Evolutionary conservation across 2,888 invertebrate species (phyloP).

Genomic region (Sussaba pulchella): DNA sequence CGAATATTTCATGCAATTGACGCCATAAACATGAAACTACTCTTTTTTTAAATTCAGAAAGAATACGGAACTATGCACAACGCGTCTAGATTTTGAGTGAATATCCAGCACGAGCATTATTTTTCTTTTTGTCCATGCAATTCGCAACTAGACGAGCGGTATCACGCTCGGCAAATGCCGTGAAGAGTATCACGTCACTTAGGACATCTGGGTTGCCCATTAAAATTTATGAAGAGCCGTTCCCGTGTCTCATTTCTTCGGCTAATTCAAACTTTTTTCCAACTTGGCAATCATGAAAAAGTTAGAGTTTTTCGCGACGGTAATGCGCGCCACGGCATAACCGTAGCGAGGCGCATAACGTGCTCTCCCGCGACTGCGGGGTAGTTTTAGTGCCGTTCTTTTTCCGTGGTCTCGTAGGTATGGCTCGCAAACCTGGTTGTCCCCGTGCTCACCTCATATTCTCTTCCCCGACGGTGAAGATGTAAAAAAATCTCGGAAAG

Average conservation of each 20-base stretch:
- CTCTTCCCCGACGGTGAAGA: conserved; percentile 43
- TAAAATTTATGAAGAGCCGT: conserved; percentile 64
- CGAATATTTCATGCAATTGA: no score
- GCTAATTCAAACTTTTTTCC: conserved; percentile 68
- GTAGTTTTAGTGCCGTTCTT: not conserved
- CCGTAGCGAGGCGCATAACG: conserved; percentile 45
- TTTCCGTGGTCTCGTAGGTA: conserved; percentile 42
- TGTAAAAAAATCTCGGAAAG: conserved; percentile 35
- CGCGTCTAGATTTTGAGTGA: no score
- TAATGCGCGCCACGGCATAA: conserved; percentile 25
- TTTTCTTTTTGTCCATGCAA: not conserved
- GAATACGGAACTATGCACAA: no score
- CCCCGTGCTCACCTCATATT: conserved; percentile 47
- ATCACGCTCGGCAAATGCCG: conserved; percentile 40
- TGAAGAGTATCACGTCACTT: conserved; percentile 54
- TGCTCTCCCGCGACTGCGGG: conserved; percentile 5
- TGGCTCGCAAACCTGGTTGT: not conserved
- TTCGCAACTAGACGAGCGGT: not conserved
- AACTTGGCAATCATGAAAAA: conserved; percentile 62
- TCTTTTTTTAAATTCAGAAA: no score
- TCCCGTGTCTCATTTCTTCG: conserved; percentile 60
- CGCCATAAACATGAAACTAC: no score
- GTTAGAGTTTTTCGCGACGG: conserved; percentile 59
- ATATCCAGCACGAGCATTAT: not conserved
- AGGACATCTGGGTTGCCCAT: conserved; percentile 62